Evolutionary conservation across 2,113 vertebrate genomes (phyloP).

Genomic region (Xenopus borealis): DNA sequence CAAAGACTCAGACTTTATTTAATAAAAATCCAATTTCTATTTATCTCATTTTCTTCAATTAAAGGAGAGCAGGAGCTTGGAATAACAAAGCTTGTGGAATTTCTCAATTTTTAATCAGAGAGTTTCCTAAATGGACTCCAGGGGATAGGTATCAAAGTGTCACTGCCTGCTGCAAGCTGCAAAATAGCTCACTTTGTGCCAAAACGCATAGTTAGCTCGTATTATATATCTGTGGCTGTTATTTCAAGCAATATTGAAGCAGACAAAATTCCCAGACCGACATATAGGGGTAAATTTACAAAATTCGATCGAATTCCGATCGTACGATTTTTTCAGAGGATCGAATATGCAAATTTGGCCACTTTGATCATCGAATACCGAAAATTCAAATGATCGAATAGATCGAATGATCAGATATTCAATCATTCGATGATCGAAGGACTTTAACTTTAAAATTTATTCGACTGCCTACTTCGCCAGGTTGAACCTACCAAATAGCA

Average conservation of each 20-base stretch:
- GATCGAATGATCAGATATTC: too few species aligned
- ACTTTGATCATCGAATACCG: too few species aligned
- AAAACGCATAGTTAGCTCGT: background rate
- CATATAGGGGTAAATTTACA: too few species aligned
- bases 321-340: too few species aligned
- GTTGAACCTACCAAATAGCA: too few species aligned
- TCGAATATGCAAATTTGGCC: too few species aligned
- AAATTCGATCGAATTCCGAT: too few species aligned
- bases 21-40: slow-evolving; percentile 24
- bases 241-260: background rate
- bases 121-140: slow-evolving; percentile 3
- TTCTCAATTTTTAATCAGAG: background rate
- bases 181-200: background rate
- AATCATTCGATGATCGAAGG: too few species aligned
- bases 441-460: too few species aligned
- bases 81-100: slow-evolving; percentile 2
- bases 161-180: background rate
- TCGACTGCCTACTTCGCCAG: too few species aligned
- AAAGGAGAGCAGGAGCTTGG: slow-evolving; percentile 19
- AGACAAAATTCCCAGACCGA: background rate
- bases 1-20: slow-evolving; percentile 17
- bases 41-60: slow-evolving; percentile 32
- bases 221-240: background rate
- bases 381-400: too few species aligned
- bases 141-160: background rate